Conservation (phyloP, 2,888 invertebrate genomes). For the Arrhopalites spinosus region DNA sequence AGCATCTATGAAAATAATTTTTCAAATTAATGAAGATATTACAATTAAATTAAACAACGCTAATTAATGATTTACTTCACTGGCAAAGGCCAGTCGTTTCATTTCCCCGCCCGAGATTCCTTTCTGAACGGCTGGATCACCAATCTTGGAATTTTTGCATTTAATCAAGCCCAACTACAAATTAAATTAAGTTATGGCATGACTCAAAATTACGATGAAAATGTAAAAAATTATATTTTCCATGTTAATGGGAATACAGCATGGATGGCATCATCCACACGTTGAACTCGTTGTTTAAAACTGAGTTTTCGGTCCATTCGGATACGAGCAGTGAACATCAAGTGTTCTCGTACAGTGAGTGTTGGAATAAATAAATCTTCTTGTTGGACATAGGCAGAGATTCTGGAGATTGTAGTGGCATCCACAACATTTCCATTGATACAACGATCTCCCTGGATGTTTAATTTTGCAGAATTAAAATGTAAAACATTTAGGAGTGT, state of each 20-base stretch:
- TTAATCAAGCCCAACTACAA: constrained; percentile 78
- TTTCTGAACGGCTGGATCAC: constrained; percentile 81
- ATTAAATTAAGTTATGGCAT: constrained; percentile 12
- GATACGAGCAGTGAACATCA: constrained; percentile 82
- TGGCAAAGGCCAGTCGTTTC: constrained; percentile 92
- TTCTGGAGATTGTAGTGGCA: constrained; percentile 71
- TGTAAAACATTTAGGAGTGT: constrained; percentile 88
- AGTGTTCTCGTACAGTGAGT: constrained; percentile 59
- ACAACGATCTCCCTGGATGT: constrained; percentile 66
- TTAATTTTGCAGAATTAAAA: constrained; percentile 69
- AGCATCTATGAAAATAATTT: no score
- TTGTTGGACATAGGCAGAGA: constrained; percentile 91
- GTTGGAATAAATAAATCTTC: constrained; percentile 91
- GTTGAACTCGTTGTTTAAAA: constrained; percentile 71
- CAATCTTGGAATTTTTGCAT: constrained; percentile 89
- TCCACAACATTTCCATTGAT: constrained; percentile 78
- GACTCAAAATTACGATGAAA: no score
- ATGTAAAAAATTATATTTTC: no score
- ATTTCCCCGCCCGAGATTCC: constrained; percentile 96
- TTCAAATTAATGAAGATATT: no score
- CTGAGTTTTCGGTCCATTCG: constrained; percentile 80
- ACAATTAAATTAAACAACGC: neutral
- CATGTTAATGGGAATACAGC: no score
- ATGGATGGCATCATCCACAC: constrained; percentile 84
- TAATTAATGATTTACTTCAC: constrained; percentile 68